phyloP scores from a whole-genome alignment of 2,113 vertebrate genomes.

The Chloropsis cyanopogon region DNA sequence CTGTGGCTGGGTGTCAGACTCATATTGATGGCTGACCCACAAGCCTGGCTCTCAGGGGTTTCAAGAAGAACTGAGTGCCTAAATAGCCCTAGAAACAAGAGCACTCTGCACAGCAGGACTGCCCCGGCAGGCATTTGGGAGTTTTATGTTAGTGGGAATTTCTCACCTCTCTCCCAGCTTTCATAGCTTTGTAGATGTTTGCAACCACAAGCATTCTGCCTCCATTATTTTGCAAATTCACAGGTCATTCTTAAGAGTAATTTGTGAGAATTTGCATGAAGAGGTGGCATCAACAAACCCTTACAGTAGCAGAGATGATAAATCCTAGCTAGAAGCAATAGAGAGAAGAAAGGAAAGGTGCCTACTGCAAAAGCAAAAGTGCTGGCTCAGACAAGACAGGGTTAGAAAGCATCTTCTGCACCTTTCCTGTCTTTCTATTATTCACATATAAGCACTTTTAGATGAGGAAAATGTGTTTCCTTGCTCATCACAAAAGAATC shows the following conservation, averaged over 20 bases:
- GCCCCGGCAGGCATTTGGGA: fast-evolving
- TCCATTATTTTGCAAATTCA: neutral
- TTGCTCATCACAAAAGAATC: neutral
- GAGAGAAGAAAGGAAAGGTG: neutral
- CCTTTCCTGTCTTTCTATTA: neutral
- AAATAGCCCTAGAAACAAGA: neutral
- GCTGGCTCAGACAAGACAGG: neutral
- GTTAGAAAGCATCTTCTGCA: neutral
- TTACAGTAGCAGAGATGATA: neutral
- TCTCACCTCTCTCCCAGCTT: neutral
- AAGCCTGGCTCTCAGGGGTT: neutral
- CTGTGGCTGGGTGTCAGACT: neutral
- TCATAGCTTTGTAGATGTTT: neutral
- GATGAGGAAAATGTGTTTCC: neutral
- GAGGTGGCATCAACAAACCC: neutral
- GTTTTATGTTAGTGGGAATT: neutral
- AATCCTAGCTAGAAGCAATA: neutral
- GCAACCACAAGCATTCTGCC: neutral
- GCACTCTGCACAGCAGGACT: fast-evolving
- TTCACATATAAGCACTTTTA: neutral
- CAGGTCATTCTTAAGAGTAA: neutral
- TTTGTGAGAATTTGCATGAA: neutral
- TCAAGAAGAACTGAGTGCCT: neutral
- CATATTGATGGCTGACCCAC: neutral
- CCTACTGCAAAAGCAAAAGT: neutral